These are phyloP conservation scores for Teleiodes luculella DNA, from an alignment of 2,888 invertebrate genomes.

Conservation along the genomic window DNA sequence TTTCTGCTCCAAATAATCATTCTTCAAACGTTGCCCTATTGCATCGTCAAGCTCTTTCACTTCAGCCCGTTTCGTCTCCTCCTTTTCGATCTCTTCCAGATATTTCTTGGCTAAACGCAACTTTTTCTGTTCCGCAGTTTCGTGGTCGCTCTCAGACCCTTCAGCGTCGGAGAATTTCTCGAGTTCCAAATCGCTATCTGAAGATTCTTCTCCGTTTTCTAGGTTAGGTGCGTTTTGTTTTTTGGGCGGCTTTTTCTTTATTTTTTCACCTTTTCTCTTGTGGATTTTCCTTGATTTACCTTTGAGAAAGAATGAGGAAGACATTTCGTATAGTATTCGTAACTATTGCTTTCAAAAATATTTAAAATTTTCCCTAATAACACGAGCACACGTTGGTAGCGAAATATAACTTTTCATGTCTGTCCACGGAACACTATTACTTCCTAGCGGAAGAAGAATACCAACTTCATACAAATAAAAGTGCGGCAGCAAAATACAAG, in stretches of 20 bases:
- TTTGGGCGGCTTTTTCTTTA: slow-evolving; percentile 57
- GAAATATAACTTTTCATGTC: no score
- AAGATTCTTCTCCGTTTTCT: slow-evolving; percentile 80
- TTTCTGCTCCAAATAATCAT: slow-evolving; percentile 91
- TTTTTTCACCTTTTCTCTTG: slow-evolving; percentile 74
- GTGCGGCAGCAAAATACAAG: no score
- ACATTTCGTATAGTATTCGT: slow-evolving; percentile 43
- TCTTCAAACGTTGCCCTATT: slow-evolving; percentile 86
- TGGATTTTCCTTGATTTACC: slow-evolving; percentile 75
- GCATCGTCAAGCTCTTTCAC: slow-evolving; percentile 81
- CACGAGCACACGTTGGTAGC: no score
- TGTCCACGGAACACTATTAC: no score
- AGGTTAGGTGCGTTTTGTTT: slow-evolving; percentile 60
- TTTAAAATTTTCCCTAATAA: no score
- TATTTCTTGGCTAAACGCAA: slow-evolving; percentile 93
- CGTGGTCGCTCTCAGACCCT: slow-evolving; percentile 81
- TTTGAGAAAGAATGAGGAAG: slow-evolving; percentile 80
- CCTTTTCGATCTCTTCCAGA: slow-evolving; percentile 89
- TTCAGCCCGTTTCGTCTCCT: slow-evolving; percentile 85
- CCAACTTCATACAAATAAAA: no score
- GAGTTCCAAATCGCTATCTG: slow-evolving; percentile 82
- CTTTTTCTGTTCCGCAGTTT: slow-evolving; percentile 94
- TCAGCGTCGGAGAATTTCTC: slow-evolving; percentile 71
- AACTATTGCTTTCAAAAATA: no score
- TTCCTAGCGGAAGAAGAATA: no score